Base-by-base conservation (phyloP, 2,113 vertebrate genomes). In the Ochotona princeps region DNA sequence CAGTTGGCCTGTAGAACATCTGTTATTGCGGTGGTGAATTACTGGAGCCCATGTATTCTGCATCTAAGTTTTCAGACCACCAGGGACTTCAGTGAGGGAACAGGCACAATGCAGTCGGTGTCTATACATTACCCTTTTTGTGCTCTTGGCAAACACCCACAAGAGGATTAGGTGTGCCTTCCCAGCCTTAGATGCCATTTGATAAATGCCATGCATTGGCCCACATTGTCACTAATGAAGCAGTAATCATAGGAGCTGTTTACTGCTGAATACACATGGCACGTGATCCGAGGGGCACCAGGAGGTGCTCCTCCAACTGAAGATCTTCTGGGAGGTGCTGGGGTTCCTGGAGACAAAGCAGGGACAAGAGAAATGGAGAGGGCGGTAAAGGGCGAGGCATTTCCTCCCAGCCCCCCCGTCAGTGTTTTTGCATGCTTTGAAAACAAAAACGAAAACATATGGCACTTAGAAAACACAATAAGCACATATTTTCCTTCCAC, bases 381-480 rank as follows among this genome's bases (percentile, higher is more conserved):
- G 57, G 73, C 63, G 66, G 38, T 67, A 13, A 32, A 72, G 18
- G 7, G 10, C 94, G 80, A 73, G 49, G 81, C 73, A 17, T 75
- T 32, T 57, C 47, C 38, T 15, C 21, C 3, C 20, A 57, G 25
- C 1, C 74, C 25, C 81, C 66, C 83, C 70, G 57, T 78, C 54
- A 75, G 63, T 57, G 38, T 82, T 90, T 69, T 44, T 65, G 17
- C 72, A 47, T 66, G 44, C 78, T 91, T 89, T 92, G 67, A 51
- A 83, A 80, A 82, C 78, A 78, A 66, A 76, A 73, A 49, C 49
- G 65, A 90, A 93, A 90, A 35, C 86, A 84, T 76, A 82, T 70
- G 81, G 87, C 30, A 61, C 67, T 92, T 80, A 72, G 87, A 47
- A 93, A 83, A 91, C 76, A 96, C 85, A 90, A 70, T 88, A 72